phyloP scores from a whole-genome alignment of 1,140 invertebrate genomes.

The Zaprionus davidi region DNA sequence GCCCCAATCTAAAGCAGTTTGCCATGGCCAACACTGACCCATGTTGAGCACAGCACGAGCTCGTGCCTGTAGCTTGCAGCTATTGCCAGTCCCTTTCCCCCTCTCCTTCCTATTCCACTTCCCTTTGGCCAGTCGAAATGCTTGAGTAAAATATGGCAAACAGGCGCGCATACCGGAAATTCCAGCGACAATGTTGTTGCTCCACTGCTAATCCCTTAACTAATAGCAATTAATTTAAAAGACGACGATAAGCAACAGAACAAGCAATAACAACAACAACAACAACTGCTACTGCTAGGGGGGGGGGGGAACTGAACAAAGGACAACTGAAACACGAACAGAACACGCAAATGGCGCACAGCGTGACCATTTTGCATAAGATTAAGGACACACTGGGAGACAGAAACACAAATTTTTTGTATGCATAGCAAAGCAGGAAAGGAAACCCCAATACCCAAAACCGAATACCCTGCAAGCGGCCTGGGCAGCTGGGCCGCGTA shows the following conservation, averaged over 20 bases:
- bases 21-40: constrained; percentile 38
- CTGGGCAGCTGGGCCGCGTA: constrained; percentile 56
- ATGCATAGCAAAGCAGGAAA: not conserved
- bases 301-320: not conserved
- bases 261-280: constrained; percentile 46
- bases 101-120: not conserved
- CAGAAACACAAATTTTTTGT: constrained; percentile 60
- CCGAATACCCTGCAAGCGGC: constrained; percentile 8
- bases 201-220: constrained; percentile 81
- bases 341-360: constrained; percentile 78
- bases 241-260: constrained; percentile 79
- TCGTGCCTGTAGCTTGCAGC: not conserved
- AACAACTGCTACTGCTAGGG: constrained; percentile 3
- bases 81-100: not conserved
- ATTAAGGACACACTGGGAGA: constrained; percentile 79
- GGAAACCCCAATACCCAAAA: constrained; percentile 1
- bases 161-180: constrained; percentile 80
- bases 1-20: constrained; percentile 2
- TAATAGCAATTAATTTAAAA: constrained; percentile 84
- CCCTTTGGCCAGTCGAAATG: constrained; percentile 32
- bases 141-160: constrained; percentile 72
- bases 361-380: constrained; percentile 82
- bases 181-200: constrained; percentile 79
- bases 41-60: not conserved
- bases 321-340: constrained; percentile 47